Evolutionary conservation across 2,797 vertebrate genomes (phyloP), one percentile per base, ranked within the genome.

Genomic region (Loris lydekkerianus): DNA sequence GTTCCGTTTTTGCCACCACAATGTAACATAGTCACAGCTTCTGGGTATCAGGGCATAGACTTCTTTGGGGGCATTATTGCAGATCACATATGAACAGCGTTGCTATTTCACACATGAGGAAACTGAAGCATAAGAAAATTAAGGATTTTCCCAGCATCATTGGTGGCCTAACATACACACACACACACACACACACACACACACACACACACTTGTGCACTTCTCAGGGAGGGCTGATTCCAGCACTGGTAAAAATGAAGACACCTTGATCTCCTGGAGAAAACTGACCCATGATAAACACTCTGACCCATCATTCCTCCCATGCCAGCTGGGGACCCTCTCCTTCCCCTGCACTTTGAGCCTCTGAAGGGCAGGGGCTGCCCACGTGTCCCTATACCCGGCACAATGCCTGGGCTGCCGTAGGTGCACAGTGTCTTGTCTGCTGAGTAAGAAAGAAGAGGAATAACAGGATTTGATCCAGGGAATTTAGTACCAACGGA

Each of bases 41-140:
- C 86, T 0, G 0, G 56, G 53, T 31, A 70, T 40, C 25, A 5
- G 17, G 17, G 18, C 0, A 0, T 0, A 21, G 31, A 17, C 7
- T 3, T 23, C 17, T 10, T 31, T 2, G 11, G 67, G 58, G 20
- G 10, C 8, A 1, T n/a, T 25, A 18, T 69, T 34, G 27, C 75
- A 37, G 60, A 37, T 23, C 7, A 0, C 31, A 4, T 21, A 2
- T 7, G 61, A 20, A 10, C 25, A 29, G 11, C 18, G 7, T 20
- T 49, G 43, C 17, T 29, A 0, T 43, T 60, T 92, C 58, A 81
- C 37, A 31, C 31, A 65, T 3, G 7, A n/a, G 46, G 53, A 75
- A 31, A 60, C 17, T 10, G 56, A n/a, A 40, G 34, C 27, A 0
- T 20, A 10, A 25, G n/a, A 3, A 72, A 29, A 21, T 21, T 29